Conservation (phyloP, 2,113 vertebrate genomes). For the Nymphicus hollandicus region DNA sequence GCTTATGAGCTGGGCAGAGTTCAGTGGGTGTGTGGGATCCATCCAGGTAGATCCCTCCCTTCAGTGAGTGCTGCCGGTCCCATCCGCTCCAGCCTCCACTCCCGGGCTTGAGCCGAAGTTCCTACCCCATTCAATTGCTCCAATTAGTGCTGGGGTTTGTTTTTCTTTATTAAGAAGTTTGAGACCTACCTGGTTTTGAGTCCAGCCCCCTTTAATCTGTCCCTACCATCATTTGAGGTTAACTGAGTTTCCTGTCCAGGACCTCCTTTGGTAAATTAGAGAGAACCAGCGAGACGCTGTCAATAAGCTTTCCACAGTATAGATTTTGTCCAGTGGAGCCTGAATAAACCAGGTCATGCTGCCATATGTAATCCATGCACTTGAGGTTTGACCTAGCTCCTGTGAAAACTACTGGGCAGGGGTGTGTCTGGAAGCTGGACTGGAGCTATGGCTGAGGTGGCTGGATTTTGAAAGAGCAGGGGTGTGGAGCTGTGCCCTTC, state of each 20-base stretch:
- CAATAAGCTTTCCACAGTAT: not conserved
- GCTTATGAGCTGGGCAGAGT: accelerated
- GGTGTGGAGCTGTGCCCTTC: constrained; percentile 10
- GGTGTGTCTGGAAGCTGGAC: not conserved
- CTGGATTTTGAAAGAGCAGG: not conserved
- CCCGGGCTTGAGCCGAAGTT: not conserved
- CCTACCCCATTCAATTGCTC: not conserved
- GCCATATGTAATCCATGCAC: not conserved
- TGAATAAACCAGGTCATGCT: constrained; percentile 15
- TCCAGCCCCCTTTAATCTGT: not conserved
- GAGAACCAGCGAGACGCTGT: not conserved
- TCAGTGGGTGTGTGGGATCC: accelerated
- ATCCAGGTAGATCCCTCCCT: not conserved
- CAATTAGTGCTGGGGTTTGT: not conserved
- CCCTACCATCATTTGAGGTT: not conserved
- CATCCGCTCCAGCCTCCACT: accelerated
- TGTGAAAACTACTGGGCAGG: not conserved
- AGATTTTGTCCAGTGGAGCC: not conserved
- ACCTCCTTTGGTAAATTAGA: constrained; percentile 38
- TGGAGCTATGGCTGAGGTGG: not conserved
- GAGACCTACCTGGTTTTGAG: not conserved
- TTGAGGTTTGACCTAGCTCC: constrained; percentile 33
- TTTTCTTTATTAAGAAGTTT: not conserved
- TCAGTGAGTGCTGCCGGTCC: accelerated
- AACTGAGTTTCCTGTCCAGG: constrained; percentile 35